A percentile compares a stretch with the other conserved stretches of the same genome.
These are phyloP conservation scores for Dendrocopos noguchii DNA, from an alignment of 2,113 vertebrate genomes.

Conservation along the genomic window DNA sequence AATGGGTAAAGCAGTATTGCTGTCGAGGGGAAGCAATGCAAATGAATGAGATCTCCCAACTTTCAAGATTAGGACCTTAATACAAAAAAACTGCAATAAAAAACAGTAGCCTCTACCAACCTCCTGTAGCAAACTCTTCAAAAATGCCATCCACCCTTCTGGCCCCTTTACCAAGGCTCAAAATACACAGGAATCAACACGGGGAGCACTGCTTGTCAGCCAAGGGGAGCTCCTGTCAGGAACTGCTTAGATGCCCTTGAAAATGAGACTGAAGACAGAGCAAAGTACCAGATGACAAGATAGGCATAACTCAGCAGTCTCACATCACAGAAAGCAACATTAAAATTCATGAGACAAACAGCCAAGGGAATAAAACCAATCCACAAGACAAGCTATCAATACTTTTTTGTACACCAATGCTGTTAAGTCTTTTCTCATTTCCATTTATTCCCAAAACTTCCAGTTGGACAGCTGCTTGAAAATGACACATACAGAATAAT, in stretches of 20 bases:
- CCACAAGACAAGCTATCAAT: background rate
- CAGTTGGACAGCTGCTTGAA: background rate
- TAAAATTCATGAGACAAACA: background rate
- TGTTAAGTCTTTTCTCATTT: background rate
- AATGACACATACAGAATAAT: background rate
- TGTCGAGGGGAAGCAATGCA: background rate
- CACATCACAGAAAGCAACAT: background rate
- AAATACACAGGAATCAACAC: rapidly evolving
- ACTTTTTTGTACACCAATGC: background rate
- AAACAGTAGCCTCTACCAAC: background rate
- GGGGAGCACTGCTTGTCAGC: background rate
- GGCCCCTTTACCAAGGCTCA: background rate
- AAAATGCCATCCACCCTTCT: background rate
- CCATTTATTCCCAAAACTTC: background rate
- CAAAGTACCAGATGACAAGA: background rate
- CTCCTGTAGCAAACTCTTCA: background rate
- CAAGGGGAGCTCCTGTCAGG: background rate
- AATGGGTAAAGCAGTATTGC: background rate
- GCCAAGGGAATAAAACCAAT: background rate
- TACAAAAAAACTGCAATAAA: background rate
- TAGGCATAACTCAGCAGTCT: background rate
- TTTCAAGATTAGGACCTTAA: background rate
- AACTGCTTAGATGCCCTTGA: background rate
- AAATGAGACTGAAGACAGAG: background rate
- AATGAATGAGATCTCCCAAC: background rate